Evolutionary conservation across 2,888 invertebrate genomes (phyloP).

Genomic region (Omphaloscelis lunosa): DNA sequence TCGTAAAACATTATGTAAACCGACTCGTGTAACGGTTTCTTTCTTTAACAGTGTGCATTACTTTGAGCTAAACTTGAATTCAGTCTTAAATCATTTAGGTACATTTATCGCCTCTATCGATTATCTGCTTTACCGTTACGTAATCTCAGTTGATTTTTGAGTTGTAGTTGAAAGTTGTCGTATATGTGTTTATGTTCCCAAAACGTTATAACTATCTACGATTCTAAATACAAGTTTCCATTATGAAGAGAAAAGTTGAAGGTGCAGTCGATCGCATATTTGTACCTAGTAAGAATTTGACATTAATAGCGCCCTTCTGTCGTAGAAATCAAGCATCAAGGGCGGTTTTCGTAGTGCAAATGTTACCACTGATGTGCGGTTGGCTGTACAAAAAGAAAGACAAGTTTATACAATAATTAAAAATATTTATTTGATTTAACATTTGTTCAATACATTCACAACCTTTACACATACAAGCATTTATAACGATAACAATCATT

Average conservation of each 20-base stretch:
- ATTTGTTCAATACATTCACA: conserved; percentile 70
- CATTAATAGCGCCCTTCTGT: too few relatives aligned
- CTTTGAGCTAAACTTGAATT: not conserved
- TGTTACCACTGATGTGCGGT: too few relatives aligned
- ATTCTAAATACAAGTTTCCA: not conserved
- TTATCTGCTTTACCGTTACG: not conserved
- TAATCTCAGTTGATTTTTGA: not conserved
- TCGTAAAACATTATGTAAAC: conserved; percentile 46
- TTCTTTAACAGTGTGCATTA: not conserved
- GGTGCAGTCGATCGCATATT: not conserved
- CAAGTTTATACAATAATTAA: conserved; percentile 34
- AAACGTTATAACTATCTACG: conserved; percentile 1
- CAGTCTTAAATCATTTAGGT: not conserved
- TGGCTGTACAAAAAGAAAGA: not conserved
- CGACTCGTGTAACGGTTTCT: conserved; percentile 5
- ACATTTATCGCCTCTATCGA: not conserved
- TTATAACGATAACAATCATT: conserved; percentile 43
- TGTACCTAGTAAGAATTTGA: too few relatives aligned
- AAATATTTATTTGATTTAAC: conserved; percentile 63
- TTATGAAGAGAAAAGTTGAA: not conserved
- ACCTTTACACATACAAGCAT: conserved; percentile 66
- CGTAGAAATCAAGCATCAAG: too few relatives aligned
- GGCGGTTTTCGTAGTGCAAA: too few relatives aligned
- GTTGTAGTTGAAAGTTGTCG: too few relatives aligned
- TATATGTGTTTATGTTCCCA: not conserved